Conservation (phyloP, 35 echinoderm and acorn worm genomes). For the Antedon bifida region DNA sequence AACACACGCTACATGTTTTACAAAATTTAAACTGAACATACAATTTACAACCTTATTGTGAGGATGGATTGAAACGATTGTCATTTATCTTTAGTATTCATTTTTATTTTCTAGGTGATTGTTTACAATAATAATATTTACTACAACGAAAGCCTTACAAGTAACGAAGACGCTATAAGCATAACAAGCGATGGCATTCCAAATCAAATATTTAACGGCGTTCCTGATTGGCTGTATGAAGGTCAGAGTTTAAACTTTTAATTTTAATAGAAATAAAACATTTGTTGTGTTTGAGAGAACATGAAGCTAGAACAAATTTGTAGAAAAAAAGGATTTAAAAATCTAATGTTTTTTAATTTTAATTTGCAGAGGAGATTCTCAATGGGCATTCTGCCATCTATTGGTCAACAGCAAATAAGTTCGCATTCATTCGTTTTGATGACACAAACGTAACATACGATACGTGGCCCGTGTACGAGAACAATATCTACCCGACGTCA, state of each 20-base stretch:
- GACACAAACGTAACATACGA: conserved; percentile 33
- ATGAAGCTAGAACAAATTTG: too few relatives aligned
- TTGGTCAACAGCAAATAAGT: conserved; percentile 34
- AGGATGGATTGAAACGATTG: too few relatives aligned
- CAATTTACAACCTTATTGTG: too few relatives aligned
- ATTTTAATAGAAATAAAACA: neutral
- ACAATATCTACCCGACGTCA: conserved; percentile 29
- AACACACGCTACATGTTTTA: too few relatives aligned
- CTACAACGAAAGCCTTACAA: conserved; percentile 12
- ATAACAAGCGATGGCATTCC: conserved; percentile 14
- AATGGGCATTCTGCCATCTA: conserved; percentile 54
- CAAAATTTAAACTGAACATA: too few relatives aligned
- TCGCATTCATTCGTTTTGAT: conserved; percentile 55
- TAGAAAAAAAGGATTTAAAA: neutral
- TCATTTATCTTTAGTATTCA: too few relatives aligned
- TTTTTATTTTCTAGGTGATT: conserved; percentile 17
- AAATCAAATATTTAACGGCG: conserved; percentile 34
- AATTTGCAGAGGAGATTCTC: conserved; percentile 53
- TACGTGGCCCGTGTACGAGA: conserved; percentile 51
- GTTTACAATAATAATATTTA: conserved; percentile 38
- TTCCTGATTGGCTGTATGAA: conserved; percentile 34
- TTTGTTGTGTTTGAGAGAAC: too few relatives aligned
- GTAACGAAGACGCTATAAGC: neutral
- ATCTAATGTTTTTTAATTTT: too few relatives aligned
- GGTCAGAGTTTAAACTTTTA: neutral